These are phyloP conservation scores for Phylloscopus trochilus DNA, from an alignment of 2,113 vertebrate genomes.

Conservation along the genomic window DNA sequence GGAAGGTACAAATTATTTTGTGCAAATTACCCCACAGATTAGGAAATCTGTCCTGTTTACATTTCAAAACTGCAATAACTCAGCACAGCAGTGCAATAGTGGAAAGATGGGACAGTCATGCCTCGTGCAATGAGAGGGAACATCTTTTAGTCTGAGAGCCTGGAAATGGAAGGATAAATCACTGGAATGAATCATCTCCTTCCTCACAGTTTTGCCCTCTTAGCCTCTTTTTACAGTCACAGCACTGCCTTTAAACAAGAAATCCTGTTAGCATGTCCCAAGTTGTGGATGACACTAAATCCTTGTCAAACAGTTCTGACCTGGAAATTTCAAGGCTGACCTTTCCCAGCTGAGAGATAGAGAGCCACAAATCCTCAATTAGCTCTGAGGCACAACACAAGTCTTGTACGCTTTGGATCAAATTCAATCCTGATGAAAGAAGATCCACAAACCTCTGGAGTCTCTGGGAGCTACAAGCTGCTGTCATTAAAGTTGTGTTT, in stretches of 20 bases:
- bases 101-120: neutral
- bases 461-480: neutral
- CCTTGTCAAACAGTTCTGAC: conserved; percentile 51
- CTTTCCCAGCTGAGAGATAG: neutral
- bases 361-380: conserved; percentile 3
- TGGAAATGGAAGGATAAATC: conserved; percentile 10
- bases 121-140: neutral
- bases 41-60: neutral
- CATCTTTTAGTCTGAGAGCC: neutral
- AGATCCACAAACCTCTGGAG: neutral
- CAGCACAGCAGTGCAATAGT: neutral
- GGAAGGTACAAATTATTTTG: conserved; percentile 13
- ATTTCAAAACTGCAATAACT: neutral
- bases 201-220: neutral
- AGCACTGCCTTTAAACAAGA: conserved; percentile 9
- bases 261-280: conserved; percentile 4
- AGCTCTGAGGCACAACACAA: neutral
- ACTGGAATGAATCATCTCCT: neutral
- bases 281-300: conserved; percentile 32
- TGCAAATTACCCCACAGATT: neutral
- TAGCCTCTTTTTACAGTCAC: neutral
- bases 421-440: neutral
- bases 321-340: conserved; percentile 43
- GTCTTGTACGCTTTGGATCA: neutral
- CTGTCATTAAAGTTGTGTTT: neutral